These are phyloP conservation scores for Chamaetylas fuelleborni DNA, from an alignment of 2,113 vertebrate species.

Conservation along the genomic window DNA sequence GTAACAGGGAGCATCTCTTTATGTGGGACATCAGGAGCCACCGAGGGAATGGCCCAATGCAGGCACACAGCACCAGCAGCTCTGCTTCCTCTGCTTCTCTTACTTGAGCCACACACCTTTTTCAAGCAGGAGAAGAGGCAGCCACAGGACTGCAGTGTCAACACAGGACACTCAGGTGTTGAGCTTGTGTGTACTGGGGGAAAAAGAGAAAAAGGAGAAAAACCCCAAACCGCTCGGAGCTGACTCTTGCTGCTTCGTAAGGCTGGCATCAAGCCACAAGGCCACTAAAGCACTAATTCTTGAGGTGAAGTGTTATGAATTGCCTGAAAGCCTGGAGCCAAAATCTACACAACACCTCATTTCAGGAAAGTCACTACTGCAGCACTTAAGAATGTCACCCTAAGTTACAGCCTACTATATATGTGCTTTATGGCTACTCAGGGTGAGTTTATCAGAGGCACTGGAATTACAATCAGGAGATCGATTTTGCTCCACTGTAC, in stretches of 20 bases:
- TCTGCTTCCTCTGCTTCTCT: not conserved
- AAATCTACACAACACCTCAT: not conserved
- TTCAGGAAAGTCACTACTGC: not conserved
- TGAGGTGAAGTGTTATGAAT: not conserved
- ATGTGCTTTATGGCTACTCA: not conserved
- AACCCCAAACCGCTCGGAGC: not conserved
- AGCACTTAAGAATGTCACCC: not conserved
- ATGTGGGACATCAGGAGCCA: rapidly evolving
- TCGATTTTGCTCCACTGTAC: not conserved
- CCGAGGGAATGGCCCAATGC: rapidly evolving
- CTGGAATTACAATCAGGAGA: not conserved
- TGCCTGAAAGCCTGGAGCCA: not conserved
- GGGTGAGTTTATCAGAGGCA: not conserved
- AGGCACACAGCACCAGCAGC: not conserved
- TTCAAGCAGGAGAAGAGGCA: not conserved
- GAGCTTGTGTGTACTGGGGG: rapidly evolving
- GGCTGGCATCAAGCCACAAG: not conserved
- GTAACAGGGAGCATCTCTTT: rapidly evolving
- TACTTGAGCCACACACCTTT: not conserved
- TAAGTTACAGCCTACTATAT: not conserved
- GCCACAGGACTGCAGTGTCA: not conserved
- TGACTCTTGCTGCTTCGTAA: not conserved
- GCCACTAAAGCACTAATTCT: not conserved
- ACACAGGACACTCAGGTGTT: rapidly evolving
- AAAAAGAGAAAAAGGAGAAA: not conserved